Conservation (phyloP, 2,888 invertebrate genomes). For the Choristoneura rosaceana region DNA sequence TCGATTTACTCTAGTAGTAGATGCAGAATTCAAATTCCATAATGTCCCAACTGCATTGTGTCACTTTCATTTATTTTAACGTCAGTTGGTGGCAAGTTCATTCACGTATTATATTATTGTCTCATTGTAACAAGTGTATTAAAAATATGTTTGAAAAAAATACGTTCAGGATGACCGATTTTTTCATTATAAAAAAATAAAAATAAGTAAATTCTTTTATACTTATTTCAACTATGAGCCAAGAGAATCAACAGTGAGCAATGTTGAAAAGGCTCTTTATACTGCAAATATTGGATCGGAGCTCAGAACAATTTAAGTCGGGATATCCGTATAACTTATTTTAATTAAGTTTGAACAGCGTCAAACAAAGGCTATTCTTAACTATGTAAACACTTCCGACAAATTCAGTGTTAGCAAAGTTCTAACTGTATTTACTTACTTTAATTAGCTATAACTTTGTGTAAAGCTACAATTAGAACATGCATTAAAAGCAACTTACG, state of each 20-base stretch:
- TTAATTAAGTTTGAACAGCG: slow-evolving; percentile 8
- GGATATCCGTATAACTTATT: neutral
- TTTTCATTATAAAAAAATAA: too few relatives aligned
- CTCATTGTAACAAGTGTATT: too few relatives aligned
- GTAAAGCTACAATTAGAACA: neutral
- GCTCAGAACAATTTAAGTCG: slow-evolving; percentile 18
- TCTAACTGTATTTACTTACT: neutral
- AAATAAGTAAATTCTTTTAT: neutral
- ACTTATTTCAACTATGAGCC: neutral
- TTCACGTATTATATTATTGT: too few relatives aligned
- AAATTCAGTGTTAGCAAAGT: neutral
- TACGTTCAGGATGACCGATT: too few relatives aligned
- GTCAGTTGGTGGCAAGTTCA: too few relatives aligned
- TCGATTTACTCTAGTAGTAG: too few relatives aligned
- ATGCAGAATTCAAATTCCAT: too few relatives aligned
- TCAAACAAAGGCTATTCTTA: neutral
- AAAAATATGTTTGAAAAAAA: too few relatives aligned
- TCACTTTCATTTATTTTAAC: too few relatives aligned
- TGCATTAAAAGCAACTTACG: too few relatives aligned
- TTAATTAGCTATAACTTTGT: neutral
- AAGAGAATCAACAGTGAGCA: neutral
- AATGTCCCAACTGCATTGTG: too few relatives aligned
- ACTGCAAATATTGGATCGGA: slow-evolving; percentile 21
- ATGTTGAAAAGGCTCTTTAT: slow-evolving; percentile 16
- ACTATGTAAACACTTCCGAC: neutral